Evolutionary conservation across 1,140 invertebrate species (phyloP).

Genomic region (Heterodera carotae): DNA sequence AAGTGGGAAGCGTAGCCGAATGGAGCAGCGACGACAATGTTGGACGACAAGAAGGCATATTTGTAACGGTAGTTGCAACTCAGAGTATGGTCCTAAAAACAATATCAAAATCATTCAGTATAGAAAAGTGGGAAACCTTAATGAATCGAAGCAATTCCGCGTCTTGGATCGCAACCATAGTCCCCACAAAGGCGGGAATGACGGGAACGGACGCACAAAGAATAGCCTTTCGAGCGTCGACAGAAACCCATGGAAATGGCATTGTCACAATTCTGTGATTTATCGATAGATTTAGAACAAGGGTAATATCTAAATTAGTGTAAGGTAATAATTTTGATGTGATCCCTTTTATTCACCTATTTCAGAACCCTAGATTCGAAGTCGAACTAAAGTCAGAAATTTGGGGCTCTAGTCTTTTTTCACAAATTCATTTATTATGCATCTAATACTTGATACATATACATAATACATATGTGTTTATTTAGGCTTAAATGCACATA

Average conservation of each 20-base stretch:
- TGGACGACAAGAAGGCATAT: conserved; percentile 47
- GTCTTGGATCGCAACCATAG: conserved; percentile 47
- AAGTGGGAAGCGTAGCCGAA: conserved; percentile 64
- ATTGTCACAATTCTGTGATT: conserved; percentile 22
- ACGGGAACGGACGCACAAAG: conserved; percentile 53
- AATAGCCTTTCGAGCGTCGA: conserved; percentile 54
- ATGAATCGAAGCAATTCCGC: conserved; percentile 42
- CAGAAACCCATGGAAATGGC: conserved; percentile 50
- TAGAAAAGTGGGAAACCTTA: conserved; percentile 39
- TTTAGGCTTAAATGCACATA: too few species aligned
- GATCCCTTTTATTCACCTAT: too few species aligned
- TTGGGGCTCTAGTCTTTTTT: too few species aligned
- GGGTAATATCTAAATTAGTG: too few species aligned
- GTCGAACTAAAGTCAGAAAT: too few species aligned
- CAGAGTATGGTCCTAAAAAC: conserved; percentile 39
- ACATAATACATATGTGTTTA: too few species aligned
- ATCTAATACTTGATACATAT: too few species aligned
- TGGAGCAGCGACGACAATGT: conserved; percentile 50
- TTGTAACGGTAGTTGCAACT: conserved; percentile 45
- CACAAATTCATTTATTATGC: too few species aligned
- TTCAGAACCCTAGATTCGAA: too few species aligned
- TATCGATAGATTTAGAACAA: background rate
- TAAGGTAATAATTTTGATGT: too few species aligned
- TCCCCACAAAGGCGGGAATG: conserved; percentile 44
- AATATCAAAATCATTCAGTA: background rate